phyloP scores from a whole-genome alignment of 2,113 vertebrate genomes.

The Puntigrus tetrazona region DNA sequence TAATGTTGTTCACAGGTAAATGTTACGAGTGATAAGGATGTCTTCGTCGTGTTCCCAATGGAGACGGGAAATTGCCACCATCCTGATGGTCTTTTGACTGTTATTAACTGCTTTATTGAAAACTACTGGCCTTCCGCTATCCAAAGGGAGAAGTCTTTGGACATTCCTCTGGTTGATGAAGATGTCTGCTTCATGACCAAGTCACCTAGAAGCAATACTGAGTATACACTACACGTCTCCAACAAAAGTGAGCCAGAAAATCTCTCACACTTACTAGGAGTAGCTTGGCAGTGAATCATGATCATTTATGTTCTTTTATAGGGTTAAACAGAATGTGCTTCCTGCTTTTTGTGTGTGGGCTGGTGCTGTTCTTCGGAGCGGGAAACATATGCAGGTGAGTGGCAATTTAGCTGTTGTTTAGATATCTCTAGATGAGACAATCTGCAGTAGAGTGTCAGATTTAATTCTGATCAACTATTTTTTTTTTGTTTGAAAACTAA shows the following conservation, averaged over 20 bases:
- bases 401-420: neutral
- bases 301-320: constrained; percentile 41
- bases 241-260: constrained; percentile 54
- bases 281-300: neutral
- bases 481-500: neutral
- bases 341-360: constrained; percentile 54
- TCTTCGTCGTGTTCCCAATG: constrained; percentile 53
- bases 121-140: constrained; percentile 54
- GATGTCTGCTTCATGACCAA: constrained; percentile 60
- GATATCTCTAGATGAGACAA: too few species aligned
- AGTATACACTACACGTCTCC: constrained; percentile 56
- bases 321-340: constrained; percentile 57
- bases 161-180: constrained; percentile 56
- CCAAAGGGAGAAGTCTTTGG: constrained; percentile 40
- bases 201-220: constrained; percentile 43
- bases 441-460: neutral
- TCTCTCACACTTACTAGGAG: neutral
- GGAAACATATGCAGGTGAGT: constrained; percentile 58
- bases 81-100: constrained; percentile 2
- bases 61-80: constrained; percentile 37
- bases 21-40: constrained; percentile 37
- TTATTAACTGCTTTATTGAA: constrained; percentile 42
- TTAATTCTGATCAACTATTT: neutral
- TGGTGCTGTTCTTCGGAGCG: constrained; percentile 53
- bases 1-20: constrained; percentile 51